Base-by-base conservation (phyloP, 2,797 vertebrate species). In the Tympanoctomys barrerae region DNA sequence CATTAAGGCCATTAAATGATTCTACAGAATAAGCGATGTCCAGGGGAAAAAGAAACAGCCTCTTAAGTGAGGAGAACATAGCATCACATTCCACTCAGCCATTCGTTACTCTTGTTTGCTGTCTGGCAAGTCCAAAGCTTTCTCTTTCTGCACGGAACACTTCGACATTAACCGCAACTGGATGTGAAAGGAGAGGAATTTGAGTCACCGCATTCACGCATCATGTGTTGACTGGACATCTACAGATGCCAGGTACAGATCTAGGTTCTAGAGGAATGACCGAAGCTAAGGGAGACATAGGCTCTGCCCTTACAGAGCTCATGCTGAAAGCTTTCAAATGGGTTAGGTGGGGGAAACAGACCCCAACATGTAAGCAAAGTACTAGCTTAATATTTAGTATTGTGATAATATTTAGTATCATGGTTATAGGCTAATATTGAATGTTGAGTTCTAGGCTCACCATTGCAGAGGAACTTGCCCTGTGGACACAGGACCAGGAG, bases 91-190 rank as follows among this genome's bases (percentile, higher is more conserved):
- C 73, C 36, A 33, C 22, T 46, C 10, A n/a, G 4, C n/a, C 16
- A 10, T 42, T 33, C 14, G 19, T 70, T 49, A 28, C 22, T 61
- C 36, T 85, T 94, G 16, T 26, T 89, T 83, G 22, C 52, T 87
- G 66, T 94, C 31, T 52, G 79, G 92, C n/a, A 71, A 71, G 31
- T 31, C 52, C 14, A 33, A 21, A 91, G 42, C 19, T 52, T 26
- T 68, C 64, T 61, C n/a, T 49, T 87, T 62, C 62, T 24, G 52
- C 42, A 78, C 16, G 36, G 1, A 91, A 84, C 22, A 49, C 78
- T 96, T 95, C 49, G 77, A 1, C n/a, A 61, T 73, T 93, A 64
- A 87, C 93, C 82, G 10, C 42, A 81, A 73, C 10, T 52, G 3
- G 64, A 54, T 39, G 46, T 84, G 36, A 95, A 94, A 90, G 71